Percentiles rank a stretch among this genome's conserved stretches.
Conservation (phyloP, 2,113 vertebrate species). For the Sinocyclocheilus anophthalmus region DNA sequence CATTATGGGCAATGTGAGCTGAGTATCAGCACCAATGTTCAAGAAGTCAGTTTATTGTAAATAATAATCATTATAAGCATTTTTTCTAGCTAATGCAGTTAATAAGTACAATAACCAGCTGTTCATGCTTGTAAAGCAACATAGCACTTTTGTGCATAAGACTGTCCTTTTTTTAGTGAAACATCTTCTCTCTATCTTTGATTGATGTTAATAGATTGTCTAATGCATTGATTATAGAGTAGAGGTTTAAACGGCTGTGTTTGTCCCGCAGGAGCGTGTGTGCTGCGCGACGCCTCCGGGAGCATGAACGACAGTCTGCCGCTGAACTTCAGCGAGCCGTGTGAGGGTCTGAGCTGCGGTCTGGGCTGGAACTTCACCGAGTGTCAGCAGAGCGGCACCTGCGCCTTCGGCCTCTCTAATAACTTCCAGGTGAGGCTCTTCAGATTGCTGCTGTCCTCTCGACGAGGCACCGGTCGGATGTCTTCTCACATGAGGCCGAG, state of each 20-base stretch:
- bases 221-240: not conserved
- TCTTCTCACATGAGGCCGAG: no score
- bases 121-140: no score
- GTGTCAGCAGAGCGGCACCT: conserved; percentile 63
- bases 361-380: conserved; percentile 77
- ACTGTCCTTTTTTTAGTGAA: no score
- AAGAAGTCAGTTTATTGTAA: not conserved
- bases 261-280: conserved; percentile 66
- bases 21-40: not conserved
- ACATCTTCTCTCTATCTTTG: no score
- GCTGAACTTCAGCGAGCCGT: conserved; percentile 61
- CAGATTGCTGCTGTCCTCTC: not conserved
- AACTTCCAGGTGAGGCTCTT: conserved; percentile 63
- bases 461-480: no score
- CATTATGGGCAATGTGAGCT: not conserved
- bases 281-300: conserved; percentile 73
- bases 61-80: no score
- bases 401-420: conserved; percentile 69
- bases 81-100: not conserved
- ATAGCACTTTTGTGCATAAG: no score
- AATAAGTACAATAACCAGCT: not conserved
- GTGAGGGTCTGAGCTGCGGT: conserved; percentile 67
- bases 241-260: not conserved
- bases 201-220: no score
- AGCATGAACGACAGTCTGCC: conserved; percentile 66